Conservation (phyloP, 53 echinoderm and acorn worm species). For the Antedon mediterranea region DNA sequence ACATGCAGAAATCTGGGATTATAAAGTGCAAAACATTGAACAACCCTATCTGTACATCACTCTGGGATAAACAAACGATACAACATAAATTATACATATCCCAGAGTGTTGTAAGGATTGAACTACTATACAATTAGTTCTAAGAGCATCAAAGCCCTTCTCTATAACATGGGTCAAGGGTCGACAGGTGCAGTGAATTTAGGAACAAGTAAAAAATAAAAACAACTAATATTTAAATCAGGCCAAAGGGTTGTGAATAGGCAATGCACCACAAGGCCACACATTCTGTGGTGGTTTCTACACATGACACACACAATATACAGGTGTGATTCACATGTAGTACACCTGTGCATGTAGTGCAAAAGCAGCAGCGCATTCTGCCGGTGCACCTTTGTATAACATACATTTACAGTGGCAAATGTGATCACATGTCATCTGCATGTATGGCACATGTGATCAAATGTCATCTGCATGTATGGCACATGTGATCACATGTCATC, state of each 20-base stretch:
- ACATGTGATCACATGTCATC: background rate
- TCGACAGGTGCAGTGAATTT: background rate
- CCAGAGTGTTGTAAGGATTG: background rate
- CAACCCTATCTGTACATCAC: background rate
- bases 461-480: background rate
- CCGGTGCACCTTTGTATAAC: no score
- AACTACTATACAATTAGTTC: background rate
- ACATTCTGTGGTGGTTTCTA: no score
- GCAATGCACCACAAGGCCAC: background rate
- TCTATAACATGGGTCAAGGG: background rate
- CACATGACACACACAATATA: no score
- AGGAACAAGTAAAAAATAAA: background rate
- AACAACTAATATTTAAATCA: background rate
- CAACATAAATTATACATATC: background rate
- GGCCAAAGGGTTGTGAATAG: background rate
- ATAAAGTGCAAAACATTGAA: background rate
- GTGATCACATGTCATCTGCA: background rate
- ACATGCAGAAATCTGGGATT: background rate
- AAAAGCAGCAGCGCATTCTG: no score
- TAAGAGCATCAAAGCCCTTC: no score
- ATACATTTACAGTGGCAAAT: no score
- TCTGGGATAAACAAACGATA: background rate
- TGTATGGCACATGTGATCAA: background rate
- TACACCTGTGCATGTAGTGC: no score
- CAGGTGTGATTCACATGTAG: no score